Base-by-base conservation (phyloP, 2,888 invertebrate species). In the Ennomos quercinarius region DNA sequence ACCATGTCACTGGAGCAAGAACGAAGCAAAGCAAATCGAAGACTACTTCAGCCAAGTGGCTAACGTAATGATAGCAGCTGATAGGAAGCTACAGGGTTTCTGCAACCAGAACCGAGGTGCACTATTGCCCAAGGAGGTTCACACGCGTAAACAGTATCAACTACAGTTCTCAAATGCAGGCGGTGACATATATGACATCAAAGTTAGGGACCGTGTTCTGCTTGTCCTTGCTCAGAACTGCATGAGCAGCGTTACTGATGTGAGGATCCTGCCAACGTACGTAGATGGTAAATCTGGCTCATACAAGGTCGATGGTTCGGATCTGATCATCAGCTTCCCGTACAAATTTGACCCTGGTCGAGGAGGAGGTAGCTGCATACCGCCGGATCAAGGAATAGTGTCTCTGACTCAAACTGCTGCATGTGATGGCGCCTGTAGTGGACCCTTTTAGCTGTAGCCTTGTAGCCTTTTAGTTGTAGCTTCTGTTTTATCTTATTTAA, bases 1-100 rank as follows among this genome's bases (percentile, higher is more conserved):
- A 0, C 66, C 68, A 0, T 69, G 68, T 48, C 68, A 69, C 12
- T 69, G 68, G 68, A 12, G 34, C 1, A 27, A 65, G 68, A 13
- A 38, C 0, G 36, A 64, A 5, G 36, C 58, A 0, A 45, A 46
- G 9, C 60, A 34, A 0, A 46, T 64, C n/a, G 54, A 50, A 4
- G 36, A 69, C 39, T 69, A 67, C 53, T 69, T 61, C 57, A n/a
- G 61, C 0, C 43, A 57, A 2, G 62, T 67, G 1, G 68, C 65
- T 0, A 58, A 45, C 10, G 57, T 55, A 36, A 61, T 69, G 35
- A 64, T 67, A 39, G 54, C 49, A 2, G 62, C 67, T 2, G 67
- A 67, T 39, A 62, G 40, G 37, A 50, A 55, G 9, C 47, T 42
- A 0, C 51, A 62, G n/a, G 11, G 35, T 9, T 42, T 54, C 47